Base-by-base conservation (phyloP, 2,888 invertebrate species). In the Rotaria macrura region DNA sequence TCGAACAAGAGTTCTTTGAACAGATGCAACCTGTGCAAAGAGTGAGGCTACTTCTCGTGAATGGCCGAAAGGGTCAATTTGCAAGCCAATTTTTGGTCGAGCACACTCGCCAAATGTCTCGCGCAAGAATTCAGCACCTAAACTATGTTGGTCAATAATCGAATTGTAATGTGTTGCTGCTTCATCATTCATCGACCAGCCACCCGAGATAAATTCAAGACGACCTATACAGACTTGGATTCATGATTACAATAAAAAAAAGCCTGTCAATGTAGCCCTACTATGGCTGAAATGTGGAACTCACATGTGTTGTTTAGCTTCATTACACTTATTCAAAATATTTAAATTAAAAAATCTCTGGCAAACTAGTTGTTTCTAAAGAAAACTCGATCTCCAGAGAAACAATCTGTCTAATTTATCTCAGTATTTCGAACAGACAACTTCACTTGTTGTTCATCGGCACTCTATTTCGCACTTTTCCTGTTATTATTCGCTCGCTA, bases 61-160 rank as follows among this genome's bases (percentile, higher is more conserved):
- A 89, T 95, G 95, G 0, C 95, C 95, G 89, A 95, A 95, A 0
- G 95, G 95, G 89, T 95, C 95, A 29, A 95, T 95, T 91, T 95
- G 95, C 95, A 95, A 95, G 0, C 94, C 95, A 0, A 94, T 93
- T 85, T 93, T 93, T 0, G 95, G 95, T 54, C 93, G 92, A 0
- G 93, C 95, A 88, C 95, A 95, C 1, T 93, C 92, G 2, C 91
- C 91, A 87, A 91, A 91, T 54, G 88, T 89, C 40, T 89, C 87
- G 49, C 88, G 85, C 4, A 91, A 88, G 87, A 91, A 91, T 79
- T 89, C 87, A 86, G 95, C 92, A 12, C 93, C 92, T 9, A 91
- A 88, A 1, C 92, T 91, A 89, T 92, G 92, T 88, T 93, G 92
- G 88, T 93, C 92, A 85, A 93, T 92, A 86, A 92, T 92, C 87